These are phyloP conservation scores for Ladona fulva DNA, from an alignment of 1,140 invertebrate genomes.

Conservation along the genomic window DNA sequence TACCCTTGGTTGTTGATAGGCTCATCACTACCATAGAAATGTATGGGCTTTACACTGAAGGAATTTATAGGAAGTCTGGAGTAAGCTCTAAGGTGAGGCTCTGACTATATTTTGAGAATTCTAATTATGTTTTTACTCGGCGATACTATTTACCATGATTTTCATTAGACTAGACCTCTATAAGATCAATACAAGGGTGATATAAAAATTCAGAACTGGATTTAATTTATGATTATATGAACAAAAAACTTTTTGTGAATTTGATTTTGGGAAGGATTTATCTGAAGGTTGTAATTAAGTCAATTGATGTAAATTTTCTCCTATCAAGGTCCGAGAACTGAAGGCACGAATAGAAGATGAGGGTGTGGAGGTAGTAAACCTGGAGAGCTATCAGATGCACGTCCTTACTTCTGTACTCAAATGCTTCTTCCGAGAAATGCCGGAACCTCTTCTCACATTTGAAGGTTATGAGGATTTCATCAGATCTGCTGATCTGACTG, in stretches of 20 bases:
- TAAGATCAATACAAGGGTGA: no score
- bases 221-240: no score
- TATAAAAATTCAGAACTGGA: no score
- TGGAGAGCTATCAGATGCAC: slow-evolving; percentile 72
- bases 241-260: no score
- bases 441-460: slow-evolving; percentile 85
- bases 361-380: slow-evolving; percentile 54
- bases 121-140: no score
- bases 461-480: slow-evolving; percentile 92
- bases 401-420: slow-evolving; percentile 88
- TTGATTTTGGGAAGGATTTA: no score
- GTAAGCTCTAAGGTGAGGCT: slow-evolving; percentile 40
- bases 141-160: no score
- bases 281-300: no score
- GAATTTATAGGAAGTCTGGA: slow-evolving; percentile 88
- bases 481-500: slow-evolving; percentile 70
- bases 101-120: no score
- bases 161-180: no score
- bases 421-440: slow-evolving; percentile 83
- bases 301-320: slow-evolving; percentile 15
- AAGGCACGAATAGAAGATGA: slow-evolving; percentile 63
- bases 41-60: slow-evolving; percentile 83
- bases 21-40: slow-evolving; percentile 86
- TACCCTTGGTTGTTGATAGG: slow-evolving; percentile 77
- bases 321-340: slow-evolving; percentile 64